Evolutionary conservation across 2,113 vertebrate species (phyloP).

Genomic region (Eudyptes chrysolophus): DNA sequence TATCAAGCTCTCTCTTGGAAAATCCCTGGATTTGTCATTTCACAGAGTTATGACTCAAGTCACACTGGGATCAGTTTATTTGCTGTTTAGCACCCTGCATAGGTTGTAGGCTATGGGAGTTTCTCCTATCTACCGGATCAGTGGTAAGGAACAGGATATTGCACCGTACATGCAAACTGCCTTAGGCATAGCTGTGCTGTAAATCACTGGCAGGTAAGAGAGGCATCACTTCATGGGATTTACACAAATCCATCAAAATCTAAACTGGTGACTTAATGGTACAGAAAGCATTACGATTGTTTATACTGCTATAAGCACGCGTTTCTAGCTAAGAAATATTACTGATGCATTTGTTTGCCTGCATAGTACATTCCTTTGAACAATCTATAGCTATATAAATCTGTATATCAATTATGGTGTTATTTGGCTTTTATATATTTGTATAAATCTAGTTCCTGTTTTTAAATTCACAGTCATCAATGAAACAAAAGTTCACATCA

Average conservation of each 20-base stretch:
- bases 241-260: neutral
- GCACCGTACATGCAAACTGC: neutral
- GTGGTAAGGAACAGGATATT: neutral
- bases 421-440: neutral
- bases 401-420: neutral
- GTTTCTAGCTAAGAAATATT: neutral
- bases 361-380: neutral
- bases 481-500: neutral
- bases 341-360: neutral
- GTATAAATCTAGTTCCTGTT: neutral
- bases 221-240: neutral
- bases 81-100: neutral
- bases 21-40: neutral
- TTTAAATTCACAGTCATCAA: neutral
- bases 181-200: neutral
- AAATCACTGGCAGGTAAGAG: neutral
- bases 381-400: neutral
- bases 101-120: neutral
- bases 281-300: neutral
- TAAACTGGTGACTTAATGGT: neutral
- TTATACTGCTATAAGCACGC: neutral
- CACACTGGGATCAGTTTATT: neutral
- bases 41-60: neutral
- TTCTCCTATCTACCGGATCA: neutral
- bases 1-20: neutral